Conservation (phyloP, 1,140 invertebrate genomes). For the Scylla paramamosain region DNA sequence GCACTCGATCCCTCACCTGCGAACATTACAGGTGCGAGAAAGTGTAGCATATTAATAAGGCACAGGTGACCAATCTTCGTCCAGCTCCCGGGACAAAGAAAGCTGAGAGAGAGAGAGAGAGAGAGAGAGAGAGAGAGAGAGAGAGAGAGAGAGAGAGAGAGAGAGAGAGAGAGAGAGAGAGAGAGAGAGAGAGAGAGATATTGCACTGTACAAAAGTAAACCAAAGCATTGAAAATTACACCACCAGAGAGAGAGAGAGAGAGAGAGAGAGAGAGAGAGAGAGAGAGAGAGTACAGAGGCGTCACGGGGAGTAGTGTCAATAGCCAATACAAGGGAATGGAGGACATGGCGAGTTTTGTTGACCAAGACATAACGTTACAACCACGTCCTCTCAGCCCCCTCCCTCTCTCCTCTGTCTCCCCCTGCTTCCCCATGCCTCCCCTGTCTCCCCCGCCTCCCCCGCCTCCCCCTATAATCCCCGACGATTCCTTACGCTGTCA, state of each 20-base stretch:
- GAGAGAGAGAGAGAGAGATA: conserved; percentile 8
- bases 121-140: conserved; percentile 7
- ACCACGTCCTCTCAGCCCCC: not conserved
- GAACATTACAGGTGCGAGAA: not conserved
- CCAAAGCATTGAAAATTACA: too few relatives aligned
- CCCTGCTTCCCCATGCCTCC: not conserved
- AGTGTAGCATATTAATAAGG: conserved; percentile 2
- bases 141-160: conserved; percentile 7
- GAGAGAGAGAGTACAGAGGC: not conserved
- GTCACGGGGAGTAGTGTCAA: not conserved
- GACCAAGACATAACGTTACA: not conserved
- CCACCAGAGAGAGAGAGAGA: conserved; percentile 7
- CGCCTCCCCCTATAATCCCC: not conserved
- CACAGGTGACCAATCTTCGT: not conserved
- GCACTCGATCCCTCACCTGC: not conserved
- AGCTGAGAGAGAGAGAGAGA: not conserved
- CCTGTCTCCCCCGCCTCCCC: not conserved
- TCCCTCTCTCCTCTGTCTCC: not conserved
- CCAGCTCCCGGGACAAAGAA: not conserved
- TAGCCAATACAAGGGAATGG: conserved; percentile 13
- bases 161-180: conserved; percentile 11
- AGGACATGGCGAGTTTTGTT: not conserved
- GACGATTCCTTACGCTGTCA: conserved; percentile 1
- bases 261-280: conserved; percentile 9
- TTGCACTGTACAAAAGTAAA: too few relatives aligned